Conservation (phyloP, 1,140 invertebrate species). For the Lethocerus indicus region DNA sequence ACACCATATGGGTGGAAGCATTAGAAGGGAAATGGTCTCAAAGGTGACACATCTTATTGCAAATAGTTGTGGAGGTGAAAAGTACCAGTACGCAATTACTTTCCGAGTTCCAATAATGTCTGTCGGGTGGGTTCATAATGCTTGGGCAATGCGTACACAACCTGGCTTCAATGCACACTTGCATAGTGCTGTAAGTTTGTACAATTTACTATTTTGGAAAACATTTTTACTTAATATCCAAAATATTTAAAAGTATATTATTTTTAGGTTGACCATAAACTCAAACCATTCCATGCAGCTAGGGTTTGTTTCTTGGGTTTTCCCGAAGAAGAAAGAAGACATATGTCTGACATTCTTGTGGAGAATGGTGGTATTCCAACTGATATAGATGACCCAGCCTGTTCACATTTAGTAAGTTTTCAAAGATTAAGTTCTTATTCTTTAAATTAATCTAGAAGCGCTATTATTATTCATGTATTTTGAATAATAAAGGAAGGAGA, state of each 20-base stretch:
- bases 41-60: slow-evolving; percentile 88
- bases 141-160: slow-evolving; percentile 64
- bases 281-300: slow-evolving; percentile 77
- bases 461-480: no score
- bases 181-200: slow-evolving; percentile 43
- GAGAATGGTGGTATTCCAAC: slow-evolving; percentile 67
- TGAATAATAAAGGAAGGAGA: no score
- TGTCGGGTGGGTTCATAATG: slow-evolving; percentile 67
- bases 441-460: slow-evolving; percentile 1
- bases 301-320: slow-evolving; percentile 80
- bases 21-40: slow-evolving; percentile 69
- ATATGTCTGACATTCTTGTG: slow-evolving; percentile 77
- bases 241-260: not conserved
- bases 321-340: slow-evolving; percentile 65
- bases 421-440: slow-evolving; percentile 8
- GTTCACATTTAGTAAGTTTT: slow-evolving; percentile 75
- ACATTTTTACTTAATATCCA: not conserved
- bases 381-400: slow-evolving; percentile 55
- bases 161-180: slow-evolving; percentile 44
- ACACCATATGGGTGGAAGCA: slow-evolving; percentile 87
- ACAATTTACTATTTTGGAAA: not conserved
- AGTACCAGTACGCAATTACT: slow-evolving; percentile 73
- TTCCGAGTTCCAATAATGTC: slow-evolving; percentile 78
- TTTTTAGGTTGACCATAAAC: slow-evolving; percentile 41
- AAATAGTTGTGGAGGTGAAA: slow-evolving; percentile 66